Evolutionary conservation across 2,888 invertebrate genomes (phyloP), one percentile per base, ranked within the genome.

Genomic region (Lithophane leautieri): DNA sequence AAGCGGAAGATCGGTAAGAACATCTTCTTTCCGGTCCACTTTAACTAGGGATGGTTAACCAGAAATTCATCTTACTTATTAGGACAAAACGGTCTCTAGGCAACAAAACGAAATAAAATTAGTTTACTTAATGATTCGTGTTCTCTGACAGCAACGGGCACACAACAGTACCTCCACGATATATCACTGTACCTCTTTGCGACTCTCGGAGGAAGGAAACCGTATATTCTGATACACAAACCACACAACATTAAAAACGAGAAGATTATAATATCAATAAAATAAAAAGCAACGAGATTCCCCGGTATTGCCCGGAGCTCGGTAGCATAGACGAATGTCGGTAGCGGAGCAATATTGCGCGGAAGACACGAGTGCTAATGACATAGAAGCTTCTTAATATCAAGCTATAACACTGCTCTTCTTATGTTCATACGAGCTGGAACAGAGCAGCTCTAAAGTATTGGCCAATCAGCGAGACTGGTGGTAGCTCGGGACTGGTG

Each of bases 251-350:
- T 25, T 60, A 69, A 22, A 2, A 60, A 28, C 1, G 22, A 47
- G 22, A n/a, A 52, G n/a, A 67, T 34, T 25, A 56, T 56, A 70
- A 44, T 62, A 47, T 16, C 25, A 56, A 25, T 56, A 34, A 70
- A 44, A 63, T 70, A 47, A 70, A 70, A 70, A 63, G 65, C 44
- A 19, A 70, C 44, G 44, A 63, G 11, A 34, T 63, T 34, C 22
- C 14, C 14, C 0, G 44, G 9, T 6, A 16, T 14, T 4, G 56
- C 40, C 19, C 25, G 25, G 68, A 56, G 69, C 6, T 22, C 14
- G 44, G 22, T 22, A 14, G 6, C n/a, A 19, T 40, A 54, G 40
- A 40, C 11, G 40, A 14, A 40, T n/a, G 34, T 22, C n/a, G 52
- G 67, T 25, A 25, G 25, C 25, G n/a, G 16, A 44, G 69, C 69